These are phyloP conservation scores for Papilio elwesi DNA, from an alignment of 2,888 invertebrate species.

Conservation along the genomic window DNA sequence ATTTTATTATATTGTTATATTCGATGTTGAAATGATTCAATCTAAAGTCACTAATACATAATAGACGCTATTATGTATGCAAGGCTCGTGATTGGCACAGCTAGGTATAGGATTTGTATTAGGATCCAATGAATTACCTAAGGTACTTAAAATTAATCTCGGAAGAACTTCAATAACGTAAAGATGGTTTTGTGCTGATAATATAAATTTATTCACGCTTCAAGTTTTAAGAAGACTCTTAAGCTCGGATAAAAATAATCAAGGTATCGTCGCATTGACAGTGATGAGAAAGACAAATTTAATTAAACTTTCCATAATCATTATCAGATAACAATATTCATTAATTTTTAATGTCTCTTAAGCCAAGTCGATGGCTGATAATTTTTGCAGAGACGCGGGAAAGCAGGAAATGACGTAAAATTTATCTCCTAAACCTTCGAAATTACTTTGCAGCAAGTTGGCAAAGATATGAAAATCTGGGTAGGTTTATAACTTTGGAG, in stretches of 20 bases:
- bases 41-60: too few species aligned
- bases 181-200: conserved; percentile 45
- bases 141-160: neutral
- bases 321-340: conserved; percentile 84
- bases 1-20: too few species aligned
- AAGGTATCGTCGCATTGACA: conserved; percentile 77
- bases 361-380: conserved; percentile 76
- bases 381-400: conserved; percentile 74
- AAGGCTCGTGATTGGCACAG: too few species aligned
- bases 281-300: conserved; percentile 72
- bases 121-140: too few species aligned
- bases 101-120: too few species aligned
- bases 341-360: conserved; percentile 81
- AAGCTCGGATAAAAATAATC: conserved; percentile 69
- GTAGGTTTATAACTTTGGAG: conserved; percentile 76
- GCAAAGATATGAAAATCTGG: conserved; percentile 78
- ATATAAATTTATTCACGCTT: conserved; percentile 62
- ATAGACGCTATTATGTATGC: too few species aligned
- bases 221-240: conserved; percentile 66
- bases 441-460: conserved; percentile 78
- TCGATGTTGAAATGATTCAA: too few species aligned
- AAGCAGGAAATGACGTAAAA: conserved; percentile 80
- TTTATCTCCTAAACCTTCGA: conserved; percentile 77
- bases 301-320: conserved; percentile 81
- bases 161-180: conserved; percentile 44